A percentile compares a stretch with the other conserved stretches of the same genome.
Evolutionary conservation across 1,140 invertebrate genomes (phyloP).

Genomic region (Oryctes rhinoceros): DNA sequence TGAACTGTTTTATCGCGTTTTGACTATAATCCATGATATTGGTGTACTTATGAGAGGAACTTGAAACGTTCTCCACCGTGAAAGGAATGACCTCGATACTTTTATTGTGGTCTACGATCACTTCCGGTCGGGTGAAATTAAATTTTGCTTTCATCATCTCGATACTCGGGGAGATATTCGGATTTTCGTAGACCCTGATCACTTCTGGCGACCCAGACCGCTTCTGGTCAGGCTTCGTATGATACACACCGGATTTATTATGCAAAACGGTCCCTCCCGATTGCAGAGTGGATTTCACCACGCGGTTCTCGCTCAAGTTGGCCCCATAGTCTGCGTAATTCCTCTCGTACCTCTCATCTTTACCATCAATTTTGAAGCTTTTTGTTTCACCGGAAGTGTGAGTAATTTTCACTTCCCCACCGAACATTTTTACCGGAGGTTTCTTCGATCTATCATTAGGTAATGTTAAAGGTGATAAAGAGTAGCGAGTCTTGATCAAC

Average conservation of each 20-base stretch:
- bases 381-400: slow-evolving; percentile 68
- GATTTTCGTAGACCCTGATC: slow-evolving; percentile 54
- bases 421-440: slow-evolving; percentile 76
- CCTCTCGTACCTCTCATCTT: slow-evolving; percentile 49
- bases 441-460: slow-evolving; percentile 52
- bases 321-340: slow-evolving; percentile 51
- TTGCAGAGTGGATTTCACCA: slow-evolving; percentile 76
- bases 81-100: neutral
- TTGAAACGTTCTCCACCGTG: neutral
- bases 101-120: slow-evolving; percentile 17
- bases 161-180: slow-evolving; percentile 50
- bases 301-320: slow-evolving; percentile 61
- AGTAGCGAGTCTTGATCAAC: slow-evolving; percentile 45
- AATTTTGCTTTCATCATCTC: slow-evolving; percentile 49
- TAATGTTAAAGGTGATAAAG: slow-evolving; percentile 50
- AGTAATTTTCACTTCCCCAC: slow-evolving; percentile 77
- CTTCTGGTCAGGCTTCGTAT: slow-evolving; percentile 12
- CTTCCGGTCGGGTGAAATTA: slow-evolving; percentile 45
- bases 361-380: slow-evolving; percentile 75
- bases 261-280: slow-evolving; percentile 77
- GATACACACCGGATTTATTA: slow-evolving; percentile 55
- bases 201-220: slow-evolving; percentile 46
- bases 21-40: slow-evolving; percentile 60
- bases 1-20: slow-evolving; percentile 57
- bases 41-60: slow-evolving; percentile 51